Evolutionary conservation across 2,797 vertebrate genomes (phyloP).

Genomic region (Halcyon chelicuti): DNA sequence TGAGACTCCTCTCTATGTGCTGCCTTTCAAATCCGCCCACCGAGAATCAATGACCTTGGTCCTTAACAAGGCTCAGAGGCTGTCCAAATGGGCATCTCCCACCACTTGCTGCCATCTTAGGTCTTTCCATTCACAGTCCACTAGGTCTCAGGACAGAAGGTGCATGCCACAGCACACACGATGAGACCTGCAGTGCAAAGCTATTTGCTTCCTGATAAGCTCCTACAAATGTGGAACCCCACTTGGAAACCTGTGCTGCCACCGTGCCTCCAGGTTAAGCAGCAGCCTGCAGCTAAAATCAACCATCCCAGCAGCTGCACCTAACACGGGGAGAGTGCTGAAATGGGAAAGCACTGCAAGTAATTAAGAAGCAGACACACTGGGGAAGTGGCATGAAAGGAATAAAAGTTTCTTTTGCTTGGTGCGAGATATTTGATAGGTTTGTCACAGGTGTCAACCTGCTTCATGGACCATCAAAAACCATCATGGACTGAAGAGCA

Average conservation of each 20-base stretch:
- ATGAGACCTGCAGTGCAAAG: neutral
- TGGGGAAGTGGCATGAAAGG: neutral
- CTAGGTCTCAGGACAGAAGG: neutral
- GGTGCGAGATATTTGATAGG: neutral
- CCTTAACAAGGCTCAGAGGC: neutral
- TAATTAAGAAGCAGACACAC: neutral
- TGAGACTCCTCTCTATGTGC: neutral
- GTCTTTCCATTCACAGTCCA: neutral
- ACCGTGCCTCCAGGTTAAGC: neutral
- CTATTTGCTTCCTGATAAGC: neutral
- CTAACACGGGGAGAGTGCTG: rapidly evolving
- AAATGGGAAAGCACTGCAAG: neutral
- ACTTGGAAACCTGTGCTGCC: neutral
- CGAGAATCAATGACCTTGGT: neutral
- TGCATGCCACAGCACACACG: rapidly evolving
- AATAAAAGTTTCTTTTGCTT: neutral
- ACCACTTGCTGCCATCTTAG: neutral
- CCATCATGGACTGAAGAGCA: neutral
- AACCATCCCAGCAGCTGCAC: neutral
- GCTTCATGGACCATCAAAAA: neutral
- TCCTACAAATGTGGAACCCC: neutral
- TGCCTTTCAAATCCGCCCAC: neutral
- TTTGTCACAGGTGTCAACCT: neutral
- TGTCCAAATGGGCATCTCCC: neutral
- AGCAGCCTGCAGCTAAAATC: neutral